Evolutionary conservation across 2,113 vertebrate genomes (phyloP).

Genomic region (Jaculus jaculus): DNA sequence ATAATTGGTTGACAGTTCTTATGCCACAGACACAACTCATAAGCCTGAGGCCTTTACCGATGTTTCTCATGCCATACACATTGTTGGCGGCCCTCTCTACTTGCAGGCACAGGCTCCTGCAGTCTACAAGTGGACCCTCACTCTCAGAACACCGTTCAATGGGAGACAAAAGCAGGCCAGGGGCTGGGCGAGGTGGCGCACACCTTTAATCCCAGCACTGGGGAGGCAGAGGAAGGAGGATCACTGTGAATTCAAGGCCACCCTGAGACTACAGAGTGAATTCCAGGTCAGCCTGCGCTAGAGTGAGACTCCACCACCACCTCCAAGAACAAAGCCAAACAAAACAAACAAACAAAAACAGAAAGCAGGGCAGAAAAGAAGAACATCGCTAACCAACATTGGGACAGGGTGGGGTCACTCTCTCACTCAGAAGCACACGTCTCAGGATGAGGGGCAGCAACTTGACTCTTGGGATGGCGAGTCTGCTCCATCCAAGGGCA

Average conservation of each 20-base stretch:
- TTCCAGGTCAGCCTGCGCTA: too few relatives aligned
- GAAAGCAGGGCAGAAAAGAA: not conserved
- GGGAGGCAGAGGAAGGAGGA: too few relatives aligned
- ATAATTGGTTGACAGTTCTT: not conserved
- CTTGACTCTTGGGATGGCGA: constrained; percentile 13
- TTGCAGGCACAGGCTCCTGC: not conserved
- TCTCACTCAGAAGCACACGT: not conserved
- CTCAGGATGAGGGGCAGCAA: not conserved
- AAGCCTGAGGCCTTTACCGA: not conserved
- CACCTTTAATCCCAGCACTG: too few relatives aligned
- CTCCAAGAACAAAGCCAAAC: too few relatives aligned
- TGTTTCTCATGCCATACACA: not conserved
- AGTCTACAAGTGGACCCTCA: not conserved
- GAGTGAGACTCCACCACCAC: too few relatives aligned
- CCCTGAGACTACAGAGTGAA: too few relatives aligned
- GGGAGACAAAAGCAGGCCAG: constrained; percentile 20
- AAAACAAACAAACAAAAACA: too few relatives aligned
- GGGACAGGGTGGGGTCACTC: constrained; percentile 8
- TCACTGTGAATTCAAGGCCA: too few relatives aligned
- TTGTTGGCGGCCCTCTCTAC: not conserved
- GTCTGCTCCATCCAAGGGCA: constrained; percentile 12
- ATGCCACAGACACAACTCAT: not conserved
- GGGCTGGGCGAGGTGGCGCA: too few relatives aligned
- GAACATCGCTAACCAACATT: not conserved
- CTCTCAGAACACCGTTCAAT: constrained; percentile 26